Evolutionary conservation across 2,797 vertebrate genomes (phyloP).

Genomic region (Knipowitschia caucasica): DNA sequence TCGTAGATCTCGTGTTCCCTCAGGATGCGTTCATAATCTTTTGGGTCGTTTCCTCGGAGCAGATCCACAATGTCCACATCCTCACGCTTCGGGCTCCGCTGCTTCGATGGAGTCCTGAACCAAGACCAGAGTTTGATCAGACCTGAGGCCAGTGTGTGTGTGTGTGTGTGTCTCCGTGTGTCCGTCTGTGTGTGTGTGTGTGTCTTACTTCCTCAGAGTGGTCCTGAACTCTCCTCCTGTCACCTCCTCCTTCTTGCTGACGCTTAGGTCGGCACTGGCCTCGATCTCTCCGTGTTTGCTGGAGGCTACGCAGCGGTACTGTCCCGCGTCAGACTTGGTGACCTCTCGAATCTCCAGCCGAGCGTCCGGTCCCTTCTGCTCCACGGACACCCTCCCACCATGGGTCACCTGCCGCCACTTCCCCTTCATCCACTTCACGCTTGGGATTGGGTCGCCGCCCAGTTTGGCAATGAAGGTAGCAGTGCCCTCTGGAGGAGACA

Average conservation of each 20-base stretch:
- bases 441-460: conserved; percentile 94
- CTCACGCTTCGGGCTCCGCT: conserved; percentile 84
- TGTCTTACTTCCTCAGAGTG: neutral
- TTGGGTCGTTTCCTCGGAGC: conserved; percentile 91
- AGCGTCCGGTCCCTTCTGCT: conserved; percentile 89
- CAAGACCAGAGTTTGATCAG: neutral
- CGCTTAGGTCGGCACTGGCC: conserved; percentile 82
- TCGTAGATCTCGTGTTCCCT: conserved; percentile 89
- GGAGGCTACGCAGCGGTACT: conserved; percentile 90
- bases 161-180: neutral
- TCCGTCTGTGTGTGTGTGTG: neutral
- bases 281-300: conserved; percentile 95
- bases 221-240: neutral
- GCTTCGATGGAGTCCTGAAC: conserved; percentile 84
- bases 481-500: conserved; percentile 65
- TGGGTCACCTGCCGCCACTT: conserved; percentile 96
- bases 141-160: neutral
- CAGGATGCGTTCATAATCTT: conserved; percentile 91
- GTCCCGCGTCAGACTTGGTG: conserved; percentile 90
- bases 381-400: conserved; percentile 86
- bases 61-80: conserved; percentile 85
- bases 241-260: conserved; percentile 84
- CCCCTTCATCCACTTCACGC: conserved; percentile 97
- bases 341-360: conserved; percentile 90
- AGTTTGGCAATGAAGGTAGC: conserved; percentile 95